Evolutionary conservation across 2,113 vertebrate genomes (phyloP).

Genomic region (Caracal caracal): DNA sequence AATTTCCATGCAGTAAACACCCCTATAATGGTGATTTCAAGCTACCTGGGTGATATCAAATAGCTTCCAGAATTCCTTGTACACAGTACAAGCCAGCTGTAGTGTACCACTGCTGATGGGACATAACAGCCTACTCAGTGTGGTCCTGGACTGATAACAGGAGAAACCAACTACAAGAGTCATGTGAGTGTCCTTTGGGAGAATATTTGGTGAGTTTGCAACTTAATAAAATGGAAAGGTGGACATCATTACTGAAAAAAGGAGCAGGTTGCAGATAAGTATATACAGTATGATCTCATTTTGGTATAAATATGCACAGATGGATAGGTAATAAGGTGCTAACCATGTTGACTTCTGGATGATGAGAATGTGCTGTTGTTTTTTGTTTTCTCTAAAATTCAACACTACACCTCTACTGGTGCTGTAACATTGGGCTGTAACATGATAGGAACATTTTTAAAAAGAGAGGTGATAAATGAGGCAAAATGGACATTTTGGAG

Average conservation of each 20-base stretch:
- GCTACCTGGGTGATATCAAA: background rate
- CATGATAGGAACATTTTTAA: background rate
- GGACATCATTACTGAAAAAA: background rate
- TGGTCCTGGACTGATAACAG: background rate
- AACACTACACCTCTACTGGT: background rate
- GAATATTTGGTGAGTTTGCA: background rate
- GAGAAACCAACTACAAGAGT: background rate
- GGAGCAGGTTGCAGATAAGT: background rate
- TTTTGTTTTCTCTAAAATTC: background rate
- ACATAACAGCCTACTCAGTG: background rate
- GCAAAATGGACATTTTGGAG: background rate
- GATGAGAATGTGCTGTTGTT: background rate
- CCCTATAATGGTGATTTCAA: background rate
- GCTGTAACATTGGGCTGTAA: background rate
- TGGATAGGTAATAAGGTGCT: background rate
- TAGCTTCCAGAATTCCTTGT: accelerated
- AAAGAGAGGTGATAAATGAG: background rate
- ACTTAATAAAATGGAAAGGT: background rate
- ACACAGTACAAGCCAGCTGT: background rate
- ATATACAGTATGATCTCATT: background rate
- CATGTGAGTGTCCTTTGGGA: background rate
- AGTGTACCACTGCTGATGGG: background rate
- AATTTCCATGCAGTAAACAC: background rate
- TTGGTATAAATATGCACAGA: background rate
- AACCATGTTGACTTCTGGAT: background rate